A percentile compares a stretch with the other conserved stretches of the same genome.
Conservation (phyloP, 2,113 vertebrate species). For the Rhynchomys soricoides region DNA sequence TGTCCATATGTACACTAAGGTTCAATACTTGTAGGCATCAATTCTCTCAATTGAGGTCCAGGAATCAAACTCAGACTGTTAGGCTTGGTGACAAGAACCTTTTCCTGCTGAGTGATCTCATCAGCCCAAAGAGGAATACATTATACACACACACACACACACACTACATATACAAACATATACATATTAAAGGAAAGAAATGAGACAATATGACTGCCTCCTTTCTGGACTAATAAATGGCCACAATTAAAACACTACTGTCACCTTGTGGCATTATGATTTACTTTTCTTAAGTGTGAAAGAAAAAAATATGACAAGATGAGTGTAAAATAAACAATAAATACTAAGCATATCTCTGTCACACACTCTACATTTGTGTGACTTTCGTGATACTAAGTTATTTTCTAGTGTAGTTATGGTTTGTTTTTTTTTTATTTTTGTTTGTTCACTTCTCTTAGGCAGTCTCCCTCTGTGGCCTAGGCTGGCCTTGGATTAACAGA, state of each 20-base stretch:
- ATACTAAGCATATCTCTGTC: not conserved
- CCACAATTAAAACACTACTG: not conserved
- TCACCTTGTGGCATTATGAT: slow-evolving; percentile 38
- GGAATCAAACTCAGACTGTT: not conserved
- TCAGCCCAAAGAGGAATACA: not conserved
- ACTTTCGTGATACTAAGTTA: not conserved
- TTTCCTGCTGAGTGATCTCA: not conserved
- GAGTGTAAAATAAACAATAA: slow-evolving; percentile 29
- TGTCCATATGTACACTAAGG: not conserved
- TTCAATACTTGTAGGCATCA: not conserved
- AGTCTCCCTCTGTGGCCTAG: not conserved
- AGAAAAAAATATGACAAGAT: slow-evolving; percentile 19
- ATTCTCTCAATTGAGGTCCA: not conserved
- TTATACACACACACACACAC: not conserved
- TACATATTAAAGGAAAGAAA: not conserved
- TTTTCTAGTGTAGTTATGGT: not conserved
- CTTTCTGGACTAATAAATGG: not conserved
- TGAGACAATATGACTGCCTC: not conserved
- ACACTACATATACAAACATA: too few relatives aligned
- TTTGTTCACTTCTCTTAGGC: not conserved
- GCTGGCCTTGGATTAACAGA: not conserved
- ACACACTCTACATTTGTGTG: not conserved
- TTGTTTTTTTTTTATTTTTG: not conserved
- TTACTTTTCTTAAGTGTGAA: not conserved
- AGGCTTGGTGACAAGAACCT: not conserved